Evolutionary conservation across 2,888 invertebrate genomes (phyloP).

Genomic region (Tuta absoluta): DNA sequence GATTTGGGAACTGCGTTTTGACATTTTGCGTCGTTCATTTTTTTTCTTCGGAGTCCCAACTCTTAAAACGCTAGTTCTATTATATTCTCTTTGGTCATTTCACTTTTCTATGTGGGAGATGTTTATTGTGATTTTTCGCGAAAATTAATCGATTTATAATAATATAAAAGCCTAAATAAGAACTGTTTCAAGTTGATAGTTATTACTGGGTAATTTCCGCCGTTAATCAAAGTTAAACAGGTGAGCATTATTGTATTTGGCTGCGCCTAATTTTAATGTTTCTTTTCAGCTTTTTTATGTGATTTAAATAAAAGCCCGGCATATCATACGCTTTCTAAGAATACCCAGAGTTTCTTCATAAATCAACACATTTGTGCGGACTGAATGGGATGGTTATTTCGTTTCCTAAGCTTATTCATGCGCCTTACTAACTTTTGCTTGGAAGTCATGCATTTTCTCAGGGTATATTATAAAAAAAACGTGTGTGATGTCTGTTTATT

Average conservation of each 20-base stretch:
- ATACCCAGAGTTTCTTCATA: neutral
- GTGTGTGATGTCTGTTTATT: too few relatives aligned
- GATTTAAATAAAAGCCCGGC: neutral
- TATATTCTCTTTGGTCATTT: too few relatives aligned
- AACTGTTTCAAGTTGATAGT: neutral
- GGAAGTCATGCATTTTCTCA: too few relatives aligned
- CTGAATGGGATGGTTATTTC: neutral
- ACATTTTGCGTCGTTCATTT: too few relatives aligned
- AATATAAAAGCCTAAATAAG: neutral
- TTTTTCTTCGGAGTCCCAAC: too few relatives aligned
- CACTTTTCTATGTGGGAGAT: conserved; percentile 5
- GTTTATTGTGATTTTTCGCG: conserved; percentile 1
- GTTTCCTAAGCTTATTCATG: too few relatives aligned
- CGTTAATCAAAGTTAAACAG: neutral
- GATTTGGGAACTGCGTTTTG: too few relatives aligned
- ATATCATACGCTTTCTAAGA: neutral
- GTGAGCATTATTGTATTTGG: neutral
- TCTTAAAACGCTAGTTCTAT: too few relatives aligned
- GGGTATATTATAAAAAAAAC: too few relatives aligned
- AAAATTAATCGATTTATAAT: neutral
- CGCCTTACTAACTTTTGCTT: too few relatives aligned
- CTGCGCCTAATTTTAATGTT: neutral
- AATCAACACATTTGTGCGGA: neutral
- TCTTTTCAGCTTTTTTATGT: neutral
- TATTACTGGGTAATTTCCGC: neutral